phyloP scores from a whole-genome alignment of 2,113 vertebrate genomes.

The Hypomesus transpacificus region DNA sequence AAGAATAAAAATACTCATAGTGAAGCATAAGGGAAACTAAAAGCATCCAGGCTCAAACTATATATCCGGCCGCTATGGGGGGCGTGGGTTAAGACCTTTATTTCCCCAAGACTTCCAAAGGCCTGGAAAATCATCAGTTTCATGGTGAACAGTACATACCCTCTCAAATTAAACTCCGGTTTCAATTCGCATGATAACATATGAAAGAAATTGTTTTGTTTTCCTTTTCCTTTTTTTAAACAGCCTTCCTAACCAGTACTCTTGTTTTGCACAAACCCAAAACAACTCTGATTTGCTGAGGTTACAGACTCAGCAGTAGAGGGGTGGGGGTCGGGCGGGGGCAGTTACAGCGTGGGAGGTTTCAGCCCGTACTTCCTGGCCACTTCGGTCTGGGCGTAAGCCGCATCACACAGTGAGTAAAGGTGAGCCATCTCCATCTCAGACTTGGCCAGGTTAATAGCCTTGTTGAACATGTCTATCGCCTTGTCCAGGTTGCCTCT shows the following conservation, averaged over 20 bases:
- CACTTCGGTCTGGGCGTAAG: conserved; percentile 98
- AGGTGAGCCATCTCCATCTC: conserved; percentile 99
- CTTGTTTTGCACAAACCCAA: conserved; percentile 63
- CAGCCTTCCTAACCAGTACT: neutral
- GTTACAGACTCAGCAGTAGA: conserved; percentile 45
- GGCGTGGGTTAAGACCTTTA: conserved; percentile 10
- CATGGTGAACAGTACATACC: conserved; percentile 4
- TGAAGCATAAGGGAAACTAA: no score
- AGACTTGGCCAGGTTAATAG: conserved; percentile 97
- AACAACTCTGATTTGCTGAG: conserved; percentile 38
- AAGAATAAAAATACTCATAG: neutral
- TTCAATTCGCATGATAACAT: neutral
- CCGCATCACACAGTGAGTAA: conserved; percentile 96
- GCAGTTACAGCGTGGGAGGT: conserved; percentile 92
- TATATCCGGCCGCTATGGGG: conserved; percentile 3
- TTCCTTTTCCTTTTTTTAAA: neutral
- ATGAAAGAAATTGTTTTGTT: no score
- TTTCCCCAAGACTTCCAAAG: no score
- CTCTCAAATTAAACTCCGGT: conserved; percentile 17
- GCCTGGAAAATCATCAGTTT: no score
- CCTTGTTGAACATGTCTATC: conserved; percentile 99
- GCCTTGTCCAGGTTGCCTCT: conserved; percentile 99
- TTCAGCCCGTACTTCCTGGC: conserved; percentile 98
- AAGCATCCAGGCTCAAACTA: conserved; percentile 11
- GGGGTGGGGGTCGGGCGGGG: conserved; percentile 20